phyloP scores from a whole-genome alignment of 2,797 vertebrate species.

The Tapera naevia region DNA sequence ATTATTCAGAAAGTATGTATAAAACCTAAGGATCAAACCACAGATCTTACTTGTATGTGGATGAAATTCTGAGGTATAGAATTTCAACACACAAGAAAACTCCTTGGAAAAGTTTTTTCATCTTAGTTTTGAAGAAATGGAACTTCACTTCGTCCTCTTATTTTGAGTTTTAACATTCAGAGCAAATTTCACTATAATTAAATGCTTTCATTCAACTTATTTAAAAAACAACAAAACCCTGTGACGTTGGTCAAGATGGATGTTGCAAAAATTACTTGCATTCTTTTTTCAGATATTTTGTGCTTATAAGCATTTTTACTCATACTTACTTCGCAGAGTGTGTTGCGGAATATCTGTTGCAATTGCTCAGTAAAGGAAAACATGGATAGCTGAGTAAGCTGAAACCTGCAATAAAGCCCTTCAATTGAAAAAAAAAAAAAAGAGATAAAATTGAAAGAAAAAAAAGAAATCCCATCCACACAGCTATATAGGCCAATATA shows the following conservation, averaged over 20 bases:
- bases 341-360: background rate
- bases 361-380: background rate
- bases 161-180: background rate
- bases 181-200: background rate
- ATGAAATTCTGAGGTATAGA: background rate
- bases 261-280: background rate
- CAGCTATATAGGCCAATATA: background rate
- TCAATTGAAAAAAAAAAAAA: background rate
- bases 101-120: background rate
- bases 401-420: background rate
- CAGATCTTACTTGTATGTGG: background rate
- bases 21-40: background rate
- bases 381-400: background rate
- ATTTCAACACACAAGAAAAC: background rate
- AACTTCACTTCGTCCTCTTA: background rate
- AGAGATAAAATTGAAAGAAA: background rate
- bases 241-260: background rate
- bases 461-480: background rate
- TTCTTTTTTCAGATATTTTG: background rate
- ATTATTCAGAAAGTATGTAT: background rate
- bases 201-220: background rate
- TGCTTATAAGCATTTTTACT: background rate
- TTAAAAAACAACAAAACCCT: background rate
- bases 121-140: background rate
- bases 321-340: background rate